Base-by-base conservation (phyloP, 1,140 invertebrate species). In the Akabosia matsudoensis region DNA sequence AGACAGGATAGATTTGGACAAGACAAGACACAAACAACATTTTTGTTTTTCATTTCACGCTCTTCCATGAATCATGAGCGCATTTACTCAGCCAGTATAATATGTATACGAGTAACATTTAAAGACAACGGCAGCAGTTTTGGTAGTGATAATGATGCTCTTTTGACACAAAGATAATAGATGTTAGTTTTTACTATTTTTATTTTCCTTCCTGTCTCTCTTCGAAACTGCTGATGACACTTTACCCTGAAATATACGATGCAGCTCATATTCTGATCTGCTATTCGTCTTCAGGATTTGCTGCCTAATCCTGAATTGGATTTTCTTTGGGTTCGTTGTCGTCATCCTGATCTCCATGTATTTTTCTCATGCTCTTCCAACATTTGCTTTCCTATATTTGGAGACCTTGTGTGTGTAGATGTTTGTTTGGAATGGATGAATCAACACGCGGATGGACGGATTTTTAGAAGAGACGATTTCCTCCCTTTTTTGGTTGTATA, bases 221-320 rank as follows among this genome's bases (percentile, higher is more conserved):
- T 61, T 4, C 24, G 54, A 61, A 13, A 22, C 7, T 22, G 14
- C 7, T 61, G 54, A 13, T 67, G 54, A 56, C 54, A 30, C 61
- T 67, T 31, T 31, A 4, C 24, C 13, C 61, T 61, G n/a, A 24
- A 61, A n/a, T 61, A 14, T 22, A 22, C 54, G 7, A 18, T 61
- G 54, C 54, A 16, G n/a, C n/a, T n/a, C n/a, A n/a, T n/a, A n/a
- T n/a, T n/a, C n/a, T n/a, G n/a, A n/a, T 4, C 54, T 31, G 24
- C 61, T 67, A 30, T n/a, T 67, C 61, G 61, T 67, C 61, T 67
- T 30, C n/a, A 30, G 61, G 61, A 31, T 31, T 67, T 67, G 28
- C 61, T 67, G 28, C 61, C 61, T 67, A 67, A 67, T 67, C 61
- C 61, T 30, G 61, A 67, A 67, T 67, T 67, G 61, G 61, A 67